Base-by-base conservation (phyloP, 2,888 invertebrate genomes). In the Pyrgus malvae region DNA sequence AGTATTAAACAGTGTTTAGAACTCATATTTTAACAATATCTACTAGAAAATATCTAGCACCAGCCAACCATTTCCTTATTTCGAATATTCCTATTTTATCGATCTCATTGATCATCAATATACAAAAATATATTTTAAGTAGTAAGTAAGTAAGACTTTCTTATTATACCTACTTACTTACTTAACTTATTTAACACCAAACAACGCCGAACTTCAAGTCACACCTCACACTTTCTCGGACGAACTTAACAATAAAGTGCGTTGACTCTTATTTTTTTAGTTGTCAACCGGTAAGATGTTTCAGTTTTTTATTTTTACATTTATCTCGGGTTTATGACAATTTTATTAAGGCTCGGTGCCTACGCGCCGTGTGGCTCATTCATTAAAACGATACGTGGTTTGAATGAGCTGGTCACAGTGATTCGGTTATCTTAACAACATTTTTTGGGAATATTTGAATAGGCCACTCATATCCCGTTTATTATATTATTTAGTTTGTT, bases 301-400 rank as follows among this genome's bases (percentile, higher is more conserved):
- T 61, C 50, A 62, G 63, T 68, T 76, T 71, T 72, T 65, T 72
- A 63, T 71, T 74, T 73, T 71, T 70, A 70, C 70, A 72, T 80
- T 79, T 81, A 75, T 80, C 71, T 74, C 72, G 60, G 69, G 64
- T 83, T 84, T 86, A 83, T 80, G 83, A 83, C 82, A 83, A 78
- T 80, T 86, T 86, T 85, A 86, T 85, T 80, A 81, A 74, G 74
- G 79, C 70, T 64, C 70, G 71, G 66, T 67, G 77, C 80, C 78
- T 79, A 80, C 80, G 76, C 81, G 73, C 54, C 58, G 64, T 49
- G 59, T 63, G 60, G 62, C 71, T 79, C 82, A 81, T 85, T 85
- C 83, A 84, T 84, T 85, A 81, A 78, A 77, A 72, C 64, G 61
- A 65, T 70, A 66, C 70, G 69, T 68, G 67, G 64, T 65, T 66